Conservation (phyloP, 2,888 invertebrate species). For the Nasonia oneida region DNA sequence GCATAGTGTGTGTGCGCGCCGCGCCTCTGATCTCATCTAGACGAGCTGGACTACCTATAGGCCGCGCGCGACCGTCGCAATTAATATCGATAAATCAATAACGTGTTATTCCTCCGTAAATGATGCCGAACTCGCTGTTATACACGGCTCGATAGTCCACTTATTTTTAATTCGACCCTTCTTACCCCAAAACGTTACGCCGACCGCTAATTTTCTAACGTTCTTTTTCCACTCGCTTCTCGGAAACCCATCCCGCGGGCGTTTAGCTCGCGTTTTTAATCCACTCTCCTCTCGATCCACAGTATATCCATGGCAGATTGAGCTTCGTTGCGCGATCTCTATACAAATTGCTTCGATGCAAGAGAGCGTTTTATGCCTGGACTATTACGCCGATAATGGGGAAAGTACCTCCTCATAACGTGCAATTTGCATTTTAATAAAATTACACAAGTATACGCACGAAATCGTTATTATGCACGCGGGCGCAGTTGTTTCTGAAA, state of each 20-base stretch:
- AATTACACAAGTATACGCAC: background rate
- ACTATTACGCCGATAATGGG: constrained; percentile 12
- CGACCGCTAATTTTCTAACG: constrained; percentile 24
- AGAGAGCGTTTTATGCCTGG: background rate
- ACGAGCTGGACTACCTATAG: constrained; percentile 42
- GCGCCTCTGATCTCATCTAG: constrained; percentile 57
- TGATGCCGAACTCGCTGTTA: constrained; percentile 24
- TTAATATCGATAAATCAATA: constrained; percentile 62
- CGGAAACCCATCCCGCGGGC: background rate
- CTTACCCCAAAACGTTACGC: constrained; percentile 27
- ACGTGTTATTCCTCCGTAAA: constrained; percentile 39
- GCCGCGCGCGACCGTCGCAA: constrained; percentile 33
- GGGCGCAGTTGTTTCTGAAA: background rate
- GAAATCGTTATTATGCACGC: background rate
- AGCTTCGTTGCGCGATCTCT: background rate
- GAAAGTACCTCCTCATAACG: background rate
- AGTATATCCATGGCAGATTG: background rate
- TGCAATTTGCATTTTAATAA: constrained; percentile 29
- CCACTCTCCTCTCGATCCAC: background rate
- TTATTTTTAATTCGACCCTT: constrained; percentile 49
- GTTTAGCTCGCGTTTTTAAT: background rate
- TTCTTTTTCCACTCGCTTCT: constrained; percentile 30
- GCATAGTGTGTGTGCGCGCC: background rate
- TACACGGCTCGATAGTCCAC: background rate
- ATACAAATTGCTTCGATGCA: background rate